Base-by-base conservation (phyloP, 37 sponge, comb jelly and placozoan species). In the Halisarca cf. caerulea region DNA sequence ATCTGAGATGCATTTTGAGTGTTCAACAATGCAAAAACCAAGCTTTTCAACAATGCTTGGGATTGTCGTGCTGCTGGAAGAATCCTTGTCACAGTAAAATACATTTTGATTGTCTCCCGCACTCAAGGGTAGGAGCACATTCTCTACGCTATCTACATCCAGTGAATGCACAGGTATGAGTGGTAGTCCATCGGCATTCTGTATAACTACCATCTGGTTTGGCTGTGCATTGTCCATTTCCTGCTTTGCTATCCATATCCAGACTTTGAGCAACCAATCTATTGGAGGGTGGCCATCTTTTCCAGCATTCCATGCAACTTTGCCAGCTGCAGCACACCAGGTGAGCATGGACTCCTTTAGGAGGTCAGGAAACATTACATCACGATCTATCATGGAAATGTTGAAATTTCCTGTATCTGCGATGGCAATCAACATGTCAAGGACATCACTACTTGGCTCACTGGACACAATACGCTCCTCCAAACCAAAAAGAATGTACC, bases 211-310 rank as follows among this genome's bases (percentile, higher is more conserved):
- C 32, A 68, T 34, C 28, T 68, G 35, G 1, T 28, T 68, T 34
- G 34, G 32, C 17, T 28, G 17, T 1, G n/a, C 35, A 3, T 28
- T 17, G 15, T 23, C 20, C 35, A 68, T 34, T 68, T 68, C 69
- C 20, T 64, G 72, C 34, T 79, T 66, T 18, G 7, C 3, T 44
- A 90, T 69, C 86, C 91, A 86, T 21, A 37, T 57, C 91, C 91
- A 90, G 30, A 90, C 43, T 54, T 78, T 24, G 1, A 20, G 24
- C 5, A 90, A 15, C 91, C 86, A 90, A 32, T 82, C 35, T 14
- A 54, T 1, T 15, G 86, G 83, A 42, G 85, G 85, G 47, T 89
- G 85, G 25, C 58, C 30, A 24, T 78, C 35, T 30, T 33, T 32
- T 3, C 78, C 66, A 58, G 89, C 85, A 20, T 27, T 71, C 89